phyloP scores from a whole-genome alignment of 2,113 vertebrate species.

The Datnioides undecimradiatus region DNA sequence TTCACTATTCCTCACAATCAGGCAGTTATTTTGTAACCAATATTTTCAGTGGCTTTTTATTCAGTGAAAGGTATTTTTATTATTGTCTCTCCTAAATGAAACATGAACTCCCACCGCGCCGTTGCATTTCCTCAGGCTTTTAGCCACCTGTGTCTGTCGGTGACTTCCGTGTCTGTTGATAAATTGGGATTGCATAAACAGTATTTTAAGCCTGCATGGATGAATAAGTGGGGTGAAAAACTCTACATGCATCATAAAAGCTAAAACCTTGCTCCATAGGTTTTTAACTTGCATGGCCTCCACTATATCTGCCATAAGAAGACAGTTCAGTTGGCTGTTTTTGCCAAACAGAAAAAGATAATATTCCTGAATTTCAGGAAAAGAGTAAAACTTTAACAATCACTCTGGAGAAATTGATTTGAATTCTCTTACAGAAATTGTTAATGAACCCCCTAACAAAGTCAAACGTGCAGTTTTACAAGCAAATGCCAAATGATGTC shows the following conservation, averaged over 20 bases:
- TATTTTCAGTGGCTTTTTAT: background rate
- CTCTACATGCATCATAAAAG: background rate
- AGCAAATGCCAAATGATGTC: background rate
- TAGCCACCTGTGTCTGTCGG: background rate
- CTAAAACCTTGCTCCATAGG: background rate
- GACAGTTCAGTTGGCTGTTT: background rate
- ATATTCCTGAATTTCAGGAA: background rate
- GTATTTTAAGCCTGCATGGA: background rate
- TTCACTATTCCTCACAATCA: background rate
- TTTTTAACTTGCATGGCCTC: background rate
- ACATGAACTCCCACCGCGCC: background rate
- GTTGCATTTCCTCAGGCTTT: background rate
- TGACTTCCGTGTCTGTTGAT: background rate
- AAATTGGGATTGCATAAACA: background rate
- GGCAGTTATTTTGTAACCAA: background rate
- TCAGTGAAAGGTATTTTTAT: background rate
- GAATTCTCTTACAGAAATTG: conserved; percentile 6
- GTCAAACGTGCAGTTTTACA: background rate
- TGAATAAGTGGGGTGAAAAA: background rate
- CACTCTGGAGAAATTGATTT: background rate
- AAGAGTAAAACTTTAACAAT: conserved; percentile 13
- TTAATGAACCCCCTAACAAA: background rate
- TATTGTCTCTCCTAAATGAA: background rate
- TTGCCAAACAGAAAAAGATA: background rate
- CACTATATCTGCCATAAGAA: background rate